Evolutionary conservation across 2,797 vertebrate genomes (phyloP).

Genomic region (Sebastes paucispinis): DNA sequence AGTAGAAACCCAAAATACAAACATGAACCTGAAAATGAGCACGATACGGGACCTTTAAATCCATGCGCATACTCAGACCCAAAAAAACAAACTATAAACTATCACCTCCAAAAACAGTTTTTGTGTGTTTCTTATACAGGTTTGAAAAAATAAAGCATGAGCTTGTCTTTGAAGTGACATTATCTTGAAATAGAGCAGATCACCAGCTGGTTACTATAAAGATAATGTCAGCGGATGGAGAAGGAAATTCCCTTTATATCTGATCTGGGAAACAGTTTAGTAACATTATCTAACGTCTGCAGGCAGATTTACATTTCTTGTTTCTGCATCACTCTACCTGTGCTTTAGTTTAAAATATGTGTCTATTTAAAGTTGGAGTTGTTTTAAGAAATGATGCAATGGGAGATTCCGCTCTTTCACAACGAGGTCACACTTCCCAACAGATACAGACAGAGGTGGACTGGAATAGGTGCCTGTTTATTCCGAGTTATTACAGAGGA

Average conservation of each 20-base stretch:
- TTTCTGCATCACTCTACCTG: background rate
- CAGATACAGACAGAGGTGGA: slow-evolving; percentile 16
- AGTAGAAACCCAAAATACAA: too few species aligned
- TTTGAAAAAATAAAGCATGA: too few species aligned
- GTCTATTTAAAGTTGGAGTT: background rate
- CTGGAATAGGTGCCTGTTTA: slow-evolving; percentile 38
- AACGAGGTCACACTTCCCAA: slow-evolving; percentile 21
- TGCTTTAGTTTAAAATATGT: background rate
- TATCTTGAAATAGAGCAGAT: slow-evolving; percentile 22
- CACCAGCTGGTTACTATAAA: slow-evolving; percentile 19
- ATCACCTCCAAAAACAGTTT: background rate
- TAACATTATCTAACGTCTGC: background rate
- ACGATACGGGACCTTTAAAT: background rate
- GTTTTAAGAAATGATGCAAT: background rate
- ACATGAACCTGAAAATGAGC: too few species aligned
- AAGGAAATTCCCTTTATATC: background rate
- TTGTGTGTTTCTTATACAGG: background rate
- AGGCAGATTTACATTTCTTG: background rate
- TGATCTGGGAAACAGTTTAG: background rate
- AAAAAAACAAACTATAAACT: background rate
- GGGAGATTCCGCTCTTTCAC: background rate
- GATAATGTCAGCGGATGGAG: slow-evolving; percentile 7
- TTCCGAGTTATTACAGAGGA: slow-evolving; percentile 52
- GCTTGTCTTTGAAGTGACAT: background rate
- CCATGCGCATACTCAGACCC: background rate